Evolutionary conservation across 2,797 vertebrate genomes (phyloP), one percentile per base, ranked within the genome.

Genomic region (Pterois miles): DNA sequence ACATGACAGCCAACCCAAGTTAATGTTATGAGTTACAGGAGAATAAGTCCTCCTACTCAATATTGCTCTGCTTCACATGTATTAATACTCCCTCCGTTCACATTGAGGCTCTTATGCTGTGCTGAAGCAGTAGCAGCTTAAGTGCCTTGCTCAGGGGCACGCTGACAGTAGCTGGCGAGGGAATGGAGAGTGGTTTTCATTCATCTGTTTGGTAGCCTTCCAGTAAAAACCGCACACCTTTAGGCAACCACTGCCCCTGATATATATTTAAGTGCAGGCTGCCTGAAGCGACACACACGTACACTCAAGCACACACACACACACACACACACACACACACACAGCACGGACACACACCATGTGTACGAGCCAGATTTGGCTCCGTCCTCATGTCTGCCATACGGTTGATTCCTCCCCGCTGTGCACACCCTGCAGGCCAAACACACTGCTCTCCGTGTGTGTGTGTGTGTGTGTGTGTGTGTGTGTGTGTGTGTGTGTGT

Each of bases 351-450:
- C 88, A 88, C 91, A 89, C 87, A 91, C 87, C 85, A 91, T 87
- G 92, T 88, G 91, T 86, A 88, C 38, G 78, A 89, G 87, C 81
- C 88, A 86, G 80, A 91, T 92, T 90, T 93, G 93, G 91, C 92
- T 86, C 76, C 36, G 63, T 87, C 84, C 88, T 89, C 83, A 82
- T 90, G 91, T 91, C 89, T 91, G 89, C 90, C 92, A 94, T 94
- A 94, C 87, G 93, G 93, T 83, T 90, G 90, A 91, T 91, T 90
- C 89, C 84, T 86, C 86, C 92, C 91, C 46, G 68, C 89, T 91
- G 90, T 88, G 91, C 83, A 88, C 83, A 88, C 88, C 88, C 92
- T 91, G 86, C 90, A 91, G 92, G 91, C 91, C 91, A 91, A 91
- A 91, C 86, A 91, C 89, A 86, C 90, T 65, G 58, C 60, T 36